A percentile compares a stretch with the other conserved stretches of the same genome.
Conservation (phyloP, 23 tunicate genomes). For the Oikopleura vanhoeffeni region DNA sequence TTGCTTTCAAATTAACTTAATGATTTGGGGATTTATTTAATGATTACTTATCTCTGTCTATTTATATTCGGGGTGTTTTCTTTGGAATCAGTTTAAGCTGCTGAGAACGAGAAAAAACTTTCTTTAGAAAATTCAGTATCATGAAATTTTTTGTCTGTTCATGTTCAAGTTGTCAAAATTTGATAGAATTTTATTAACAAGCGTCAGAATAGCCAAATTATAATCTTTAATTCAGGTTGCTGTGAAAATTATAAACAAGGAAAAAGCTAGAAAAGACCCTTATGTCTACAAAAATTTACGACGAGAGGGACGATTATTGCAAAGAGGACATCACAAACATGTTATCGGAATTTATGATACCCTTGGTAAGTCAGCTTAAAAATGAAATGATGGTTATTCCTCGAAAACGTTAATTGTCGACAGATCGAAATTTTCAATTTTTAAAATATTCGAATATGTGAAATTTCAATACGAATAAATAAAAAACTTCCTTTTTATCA, state of each 20-base stretch:
- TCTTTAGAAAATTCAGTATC: background rate
- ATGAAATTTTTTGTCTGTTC: background rate
- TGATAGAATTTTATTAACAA: background rate
- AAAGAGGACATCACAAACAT: slow-evolving; percentile 62
- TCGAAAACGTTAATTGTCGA: too few species aligned
- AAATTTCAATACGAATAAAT: too few species aligned
- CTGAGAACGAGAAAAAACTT: background rate
- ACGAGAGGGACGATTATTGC: slow-evolving; percentile 73
- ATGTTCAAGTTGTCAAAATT: background rate
- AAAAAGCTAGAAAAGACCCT: slow-evolving; percentile 57
- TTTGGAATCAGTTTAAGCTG: too few species aligned
- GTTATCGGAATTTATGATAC: slow-evolving; percentile 68
- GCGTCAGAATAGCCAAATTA: background rate
- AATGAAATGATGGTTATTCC: too few species aligned
- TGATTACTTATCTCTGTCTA: too few species aligned
- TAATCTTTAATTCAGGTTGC: slow-evolving; percentile 49
- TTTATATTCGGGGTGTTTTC: too few species aligned
- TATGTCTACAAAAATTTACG: slow-evolving; percentile 89
- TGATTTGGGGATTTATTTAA: too few species aligned
- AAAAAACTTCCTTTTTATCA: too few species aligned
- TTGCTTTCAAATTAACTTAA: too few species aligned
- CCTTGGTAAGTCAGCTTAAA: slow-evolving; percentile 24
- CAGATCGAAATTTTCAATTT: too few species aligned
- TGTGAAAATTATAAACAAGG: slow-evolving; percentile 75
- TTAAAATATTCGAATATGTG: too few species aligned